Percentiles rank a stretch among this genome's conserved stretches.
These are phyloP conservation scores for Malurus leucopterus DNA, from an alignment of 2,797 vertebrate genomes.

Conservation along the genomic window DNA sequence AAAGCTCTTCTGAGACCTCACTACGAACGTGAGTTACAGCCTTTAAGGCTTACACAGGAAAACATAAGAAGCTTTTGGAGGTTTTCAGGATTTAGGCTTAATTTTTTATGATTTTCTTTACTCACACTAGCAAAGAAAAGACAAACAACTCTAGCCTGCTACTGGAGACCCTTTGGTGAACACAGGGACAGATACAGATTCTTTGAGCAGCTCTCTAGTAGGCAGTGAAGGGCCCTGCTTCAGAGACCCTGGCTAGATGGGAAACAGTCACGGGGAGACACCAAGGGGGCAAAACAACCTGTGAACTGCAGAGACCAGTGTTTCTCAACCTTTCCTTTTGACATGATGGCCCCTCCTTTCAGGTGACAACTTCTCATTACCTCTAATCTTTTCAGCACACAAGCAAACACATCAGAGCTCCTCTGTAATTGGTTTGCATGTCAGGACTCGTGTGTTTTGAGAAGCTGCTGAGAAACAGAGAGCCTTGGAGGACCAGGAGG, in stretches of 20 bases:
- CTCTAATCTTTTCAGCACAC: background rate
- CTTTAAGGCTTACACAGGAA: background rate
- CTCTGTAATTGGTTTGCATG: background rate
- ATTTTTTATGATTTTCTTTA: background rate
- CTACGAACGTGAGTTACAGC: background rate
- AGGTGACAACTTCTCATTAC: background rate
- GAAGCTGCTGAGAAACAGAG: background rate
- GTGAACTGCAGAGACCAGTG: background rate
- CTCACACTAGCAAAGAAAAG: background rate
- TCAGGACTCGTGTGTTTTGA: background rate
- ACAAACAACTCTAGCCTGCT: background rate
- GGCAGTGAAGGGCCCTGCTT: background rate
- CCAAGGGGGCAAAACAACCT: background rate
- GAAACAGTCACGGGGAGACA: background rate
- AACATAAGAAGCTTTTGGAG: background rate
- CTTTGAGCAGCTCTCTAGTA: background rate
- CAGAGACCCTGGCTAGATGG: background rate
- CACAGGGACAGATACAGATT: background rate
- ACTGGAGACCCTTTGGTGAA: background rate
- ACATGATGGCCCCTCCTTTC: background rate
- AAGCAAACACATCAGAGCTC: background rate
- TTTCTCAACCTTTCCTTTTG: background rate
- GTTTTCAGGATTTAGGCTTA: background rate
- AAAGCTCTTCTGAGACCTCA: background rate
- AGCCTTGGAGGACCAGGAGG: background rate